phyloP scores from a whole-genome alignment of 2,797 vertebrate species.

The Pantherophis vulpinus region DNA sequence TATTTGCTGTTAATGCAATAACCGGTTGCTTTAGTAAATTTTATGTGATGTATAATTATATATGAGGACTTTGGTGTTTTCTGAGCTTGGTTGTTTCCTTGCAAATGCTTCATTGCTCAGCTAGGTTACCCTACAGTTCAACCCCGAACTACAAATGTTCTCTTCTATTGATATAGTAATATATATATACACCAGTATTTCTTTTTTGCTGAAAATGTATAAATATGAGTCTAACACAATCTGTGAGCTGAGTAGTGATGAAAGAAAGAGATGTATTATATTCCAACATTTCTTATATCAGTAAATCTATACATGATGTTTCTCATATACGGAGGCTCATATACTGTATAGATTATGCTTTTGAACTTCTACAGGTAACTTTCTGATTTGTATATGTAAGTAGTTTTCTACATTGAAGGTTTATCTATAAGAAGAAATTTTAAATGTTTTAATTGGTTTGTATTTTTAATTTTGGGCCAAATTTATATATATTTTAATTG shows the following conservation, averaged over 20 bases:
- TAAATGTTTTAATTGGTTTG: too few relatives aligned
- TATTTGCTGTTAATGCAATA: neutral
- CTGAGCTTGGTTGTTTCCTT: neutral
- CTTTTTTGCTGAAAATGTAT: constrained; percentile 12
- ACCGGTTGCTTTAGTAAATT: neutral
- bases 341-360: neutral
- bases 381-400: constrained; percentile 19
- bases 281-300: constrained; percentile 7
- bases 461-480: too few relatives aligned
- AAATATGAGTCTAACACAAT: constrained; percentile 7
- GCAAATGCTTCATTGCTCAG: neutral
- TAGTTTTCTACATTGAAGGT: constrained; percentile 56
- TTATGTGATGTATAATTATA: neutral
- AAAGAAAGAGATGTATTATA: neutral
- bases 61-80: neutral
- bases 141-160: neutral
- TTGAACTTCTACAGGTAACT: constrained; percentile 14
- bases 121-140: neutral
- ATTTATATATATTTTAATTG: too few relatives aligned
- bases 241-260: constrained; percentile 15
- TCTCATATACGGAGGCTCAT: neutral
- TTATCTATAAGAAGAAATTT: constrained; percentile 44
- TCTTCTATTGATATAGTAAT: neutral
- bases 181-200: neutral
- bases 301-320: neutral